A percentile compares a stretch with the other conserved stretches of the same genome.
Evolutionary conservation across 1,140 invertebrate genomes (phyloP).

Genomic region (Phthorimaea operculella): DNA sequence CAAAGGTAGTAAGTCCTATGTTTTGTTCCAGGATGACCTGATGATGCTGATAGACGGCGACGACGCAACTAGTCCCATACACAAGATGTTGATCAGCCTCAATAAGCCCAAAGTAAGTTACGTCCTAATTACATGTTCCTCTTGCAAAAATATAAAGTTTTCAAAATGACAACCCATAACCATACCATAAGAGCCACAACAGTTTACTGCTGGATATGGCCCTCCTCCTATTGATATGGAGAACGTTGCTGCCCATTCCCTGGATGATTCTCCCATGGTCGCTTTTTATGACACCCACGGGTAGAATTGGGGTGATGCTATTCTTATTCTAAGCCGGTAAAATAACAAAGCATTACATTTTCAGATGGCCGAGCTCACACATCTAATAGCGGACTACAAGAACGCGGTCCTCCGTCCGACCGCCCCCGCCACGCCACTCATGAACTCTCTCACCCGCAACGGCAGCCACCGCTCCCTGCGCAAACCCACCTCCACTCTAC

Average conservation of each 20-base stretch:
- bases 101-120: constrained; percentile 86
- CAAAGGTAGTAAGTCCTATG: too few relatives aligned
- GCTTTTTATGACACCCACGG: too few relatives aligned
- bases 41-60: constrained; percentile 92
- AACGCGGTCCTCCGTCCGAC: constrained; percentile 75
- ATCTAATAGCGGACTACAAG: constrained; percentile 96
- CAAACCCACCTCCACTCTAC: constrained; percentile 31
- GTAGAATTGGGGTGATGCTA: too few relatives aligned
- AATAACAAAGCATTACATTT: constrained; percentile 14
- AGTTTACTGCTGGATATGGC: too few relatives aligned
- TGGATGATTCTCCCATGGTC: too few relatives aligned
- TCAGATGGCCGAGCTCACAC: constrained; percentile 88
- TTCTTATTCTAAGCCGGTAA: too few relatives aligned
- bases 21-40: constrained; percentile 81
- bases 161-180: too few relatives aligned
- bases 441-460: constrained; percentile 83
- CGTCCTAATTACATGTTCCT: too few relatives aligned
- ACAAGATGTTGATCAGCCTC: constrained; percentile 91
- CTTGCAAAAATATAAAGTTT: too few relatives aligned
- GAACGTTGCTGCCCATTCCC: too few relatives aligned
- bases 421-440: constrained; percentile 81
- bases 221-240: too few relatives aligned
- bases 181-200: too few relatives aligned
- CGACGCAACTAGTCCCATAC: constrained; percentile 74
- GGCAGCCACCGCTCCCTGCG: constrained; percentile 71